These are phyloP conservation scores for Notospermus geniculatus DNA, from an alignment of 1,140 invertebrate species.

Conservation along the genomic window DNA sequence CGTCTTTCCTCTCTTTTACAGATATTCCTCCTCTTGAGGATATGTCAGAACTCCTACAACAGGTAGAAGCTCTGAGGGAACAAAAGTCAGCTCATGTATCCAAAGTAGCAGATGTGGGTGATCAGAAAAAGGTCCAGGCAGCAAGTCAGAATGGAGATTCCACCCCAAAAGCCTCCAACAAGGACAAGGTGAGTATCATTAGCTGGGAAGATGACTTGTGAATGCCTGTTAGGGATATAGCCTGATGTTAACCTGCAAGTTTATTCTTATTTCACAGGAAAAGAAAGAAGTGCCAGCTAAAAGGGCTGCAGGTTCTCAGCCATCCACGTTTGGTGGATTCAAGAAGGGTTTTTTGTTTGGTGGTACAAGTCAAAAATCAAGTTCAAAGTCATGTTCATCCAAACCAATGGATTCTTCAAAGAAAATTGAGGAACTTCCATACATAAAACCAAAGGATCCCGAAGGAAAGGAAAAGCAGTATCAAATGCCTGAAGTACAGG, in stretches of 20 bases:
- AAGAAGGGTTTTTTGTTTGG: conserved; percentile 43
- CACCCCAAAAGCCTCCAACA: too few relatives aligned
- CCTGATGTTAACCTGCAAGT: too few relatives aligned
- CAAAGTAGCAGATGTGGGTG: background rate
- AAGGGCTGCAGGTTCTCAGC: background rate
- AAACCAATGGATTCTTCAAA: background rate
- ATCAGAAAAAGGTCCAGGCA: background rate
- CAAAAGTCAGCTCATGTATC: conserved; percentile 7
- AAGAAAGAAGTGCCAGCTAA: conserved; percentile 9
- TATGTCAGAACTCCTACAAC: conserved; percentile 36
- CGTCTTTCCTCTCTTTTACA: conserved; percentile 17
- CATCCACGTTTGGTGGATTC: conserved; percentile 32
- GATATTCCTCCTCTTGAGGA: conserved; percentile 36
- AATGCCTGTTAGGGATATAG: too few relatives aligned
- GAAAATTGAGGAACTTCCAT: conserved; percentile 29
- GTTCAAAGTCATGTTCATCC: conserved; percentile 1
- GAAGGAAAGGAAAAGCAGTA: conserved; percentile 15
- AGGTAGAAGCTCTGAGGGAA: conserved; percentile 28
- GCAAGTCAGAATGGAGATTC: background rate
- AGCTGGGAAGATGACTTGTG: too few relatives aligned
- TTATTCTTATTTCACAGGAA: background rate
- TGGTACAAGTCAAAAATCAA: conserved; percentile 12
- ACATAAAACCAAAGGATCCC: conserved; percentile 29
- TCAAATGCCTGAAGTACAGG: conserved; percentile 33
- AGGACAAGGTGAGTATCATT: too few relatives aligned